Conservation (phyloP, 2,113 vertebrate genomes). For the Salminus brasiliensis region DNA sequence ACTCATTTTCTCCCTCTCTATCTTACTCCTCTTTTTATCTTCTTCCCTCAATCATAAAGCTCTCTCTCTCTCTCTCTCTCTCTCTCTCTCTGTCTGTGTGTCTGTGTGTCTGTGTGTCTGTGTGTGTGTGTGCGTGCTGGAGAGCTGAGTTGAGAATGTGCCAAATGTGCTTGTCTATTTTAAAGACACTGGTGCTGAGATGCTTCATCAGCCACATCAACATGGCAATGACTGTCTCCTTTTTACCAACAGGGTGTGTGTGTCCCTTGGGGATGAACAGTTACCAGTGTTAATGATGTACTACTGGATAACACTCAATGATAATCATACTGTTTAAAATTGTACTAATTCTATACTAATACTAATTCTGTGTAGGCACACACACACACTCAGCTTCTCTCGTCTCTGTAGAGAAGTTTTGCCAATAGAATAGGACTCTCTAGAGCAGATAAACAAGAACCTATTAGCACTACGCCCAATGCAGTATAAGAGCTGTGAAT, state of each 20-base stretch:
- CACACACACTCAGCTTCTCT: too few species aligned
- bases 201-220: neutral
- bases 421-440: too few species aligned
- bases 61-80: slow-evolving; percentile 15
- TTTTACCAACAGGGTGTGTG: neutral
- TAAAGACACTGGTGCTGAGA: slow-evolving; percentile 26
- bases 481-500: too few species aligned
- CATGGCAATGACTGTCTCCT: neutral
- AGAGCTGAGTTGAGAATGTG: slow-evolving; percentile 37
- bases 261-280: neutral
- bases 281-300: neutral
- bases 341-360: too few species aligned
- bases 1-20: neutral
- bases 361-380: too few species aligned
- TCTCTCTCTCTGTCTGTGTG: neutral
- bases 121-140: too few species aligned
- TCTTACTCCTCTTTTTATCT: slow-evolving; percentile 6
- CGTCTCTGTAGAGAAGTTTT: too few species aligned
- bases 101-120: too few species aligned
- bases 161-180: slow-evolving; percentile 42
- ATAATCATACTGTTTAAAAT: too few species aligned
- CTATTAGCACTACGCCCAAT: too few species aligned
- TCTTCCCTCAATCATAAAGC: too few species aligned
- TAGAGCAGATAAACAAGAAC: too few species aligned
- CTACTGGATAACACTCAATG: neutral